Percentiles rank a stretch among this genome's conserved stretches.
Conservation (phyloP, 2,888 invertebrate species). For the Hyppa rectilinea region DNA sequence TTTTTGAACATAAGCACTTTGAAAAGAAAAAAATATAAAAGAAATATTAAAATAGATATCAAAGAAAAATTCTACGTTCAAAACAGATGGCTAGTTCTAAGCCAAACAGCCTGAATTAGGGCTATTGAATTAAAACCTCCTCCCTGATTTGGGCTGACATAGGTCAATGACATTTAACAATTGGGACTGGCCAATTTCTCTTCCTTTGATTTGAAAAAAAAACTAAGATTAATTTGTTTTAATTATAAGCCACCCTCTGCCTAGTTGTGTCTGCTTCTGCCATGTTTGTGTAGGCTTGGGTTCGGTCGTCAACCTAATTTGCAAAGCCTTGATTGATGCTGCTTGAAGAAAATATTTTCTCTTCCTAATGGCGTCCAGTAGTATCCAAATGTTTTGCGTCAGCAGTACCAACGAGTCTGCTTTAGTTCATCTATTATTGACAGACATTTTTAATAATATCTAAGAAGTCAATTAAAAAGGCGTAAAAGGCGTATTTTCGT, state of each 20-base stretch:
- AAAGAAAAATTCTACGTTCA: slow-evolving; percentile 32
- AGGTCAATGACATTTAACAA: slow-evolving; percentile 53
- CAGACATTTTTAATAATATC: too few species aligned
- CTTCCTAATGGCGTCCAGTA: background rate
- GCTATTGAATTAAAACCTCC: slow-evolving; percentile 19
- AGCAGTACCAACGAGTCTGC: background rate
- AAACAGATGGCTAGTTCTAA: slow-evolving; percentile 16
- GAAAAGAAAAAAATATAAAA: slow-evolving; percentile 33
- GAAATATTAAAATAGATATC: slow-evolving; percentile 20
- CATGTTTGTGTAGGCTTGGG: slow-evolving; percentile 3
- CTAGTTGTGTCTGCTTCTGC: slow-evolving; percentile 21
- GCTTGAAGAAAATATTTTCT: background rate
- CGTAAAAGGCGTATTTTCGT: too few species aligned
- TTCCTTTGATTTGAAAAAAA: slow-evolving; percentile 35
- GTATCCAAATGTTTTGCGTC: background rate
- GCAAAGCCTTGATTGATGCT: background rate
- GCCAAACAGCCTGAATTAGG: slow-evolving; percentile 33
- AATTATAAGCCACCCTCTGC: slow-evolving; percentile 32
- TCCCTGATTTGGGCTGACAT: slow-evolving; percentile 24
- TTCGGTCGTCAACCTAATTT: slow-evolving; percentile 27
- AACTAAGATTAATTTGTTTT: slow-evolving; percentile 33
- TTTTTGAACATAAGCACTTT: slow-evolving; percentile 28
- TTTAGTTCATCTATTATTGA: background rate
- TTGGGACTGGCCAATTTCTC: slow-evolving; percentile 11
- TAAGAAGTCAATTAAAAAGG: too few species aligned